These are phyloP conservation scores for Yoshiicerus persimilis DNA, from an alignment of 1,140 invertebrate genomes.

Conservation along the genomic window DNA sequence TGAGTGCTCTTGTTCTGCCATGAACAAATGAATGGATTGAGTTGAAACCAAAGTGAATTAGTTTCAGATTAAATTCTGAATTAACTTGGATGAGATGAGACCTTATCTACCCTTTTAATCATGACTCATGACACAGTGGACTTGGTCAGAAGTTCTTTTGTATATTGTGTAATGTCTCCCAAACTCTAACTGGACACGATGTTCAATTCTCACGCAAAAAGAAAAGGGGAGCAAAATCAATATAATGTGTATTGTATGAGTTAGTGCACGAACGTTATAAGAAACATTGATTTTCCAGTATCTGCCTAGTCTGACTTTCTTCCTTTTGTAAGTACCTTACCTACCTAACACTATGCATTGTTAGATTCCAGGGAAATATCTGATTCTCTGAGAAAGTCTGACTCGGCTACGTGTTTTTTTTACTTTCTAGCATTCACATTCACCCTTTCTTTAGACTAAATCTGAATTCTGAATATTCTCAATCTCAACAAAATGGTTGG, in stretches of 20 bases:
- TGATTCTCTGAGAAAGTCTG: background rate
- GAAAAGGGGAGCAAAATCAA: conserved; percentile 10
- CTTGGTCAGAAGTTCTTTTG: background rate
- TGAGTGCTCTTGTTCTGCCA: background rate
- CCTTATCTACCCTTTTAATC: background rate
- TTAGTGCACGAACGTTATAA: background rate
- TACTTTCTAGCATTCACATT: background rate
- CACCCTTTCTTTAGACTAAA: background rate
- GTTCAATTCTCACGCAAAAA: background rate
- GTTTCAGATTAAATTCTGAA: background rate
- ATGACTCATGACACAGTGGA: background rate
- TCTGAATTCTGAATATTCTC: background rate
- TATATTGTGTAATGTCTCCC: background rate
- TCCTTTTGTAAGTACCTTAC: background rate
- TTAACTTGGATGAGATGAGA: background rate
- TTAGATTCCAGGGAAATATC: background rate
- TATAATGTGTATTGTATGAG: background rate
- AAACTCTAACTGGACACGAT: background rate
- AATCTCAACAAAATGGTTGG: background rate
- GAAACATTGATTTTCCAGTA: background rate
- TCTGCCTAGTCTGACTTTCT: background rate
- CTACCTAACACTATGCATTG: background rate
- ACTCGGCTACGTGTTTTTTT: background rate
- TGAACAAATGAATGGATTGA: background rate
- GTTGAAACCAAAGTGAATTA: background rate